Conservation (phyloP, 2,888 invertebrate genomes). For the Drosophila macrospina region DNA sequence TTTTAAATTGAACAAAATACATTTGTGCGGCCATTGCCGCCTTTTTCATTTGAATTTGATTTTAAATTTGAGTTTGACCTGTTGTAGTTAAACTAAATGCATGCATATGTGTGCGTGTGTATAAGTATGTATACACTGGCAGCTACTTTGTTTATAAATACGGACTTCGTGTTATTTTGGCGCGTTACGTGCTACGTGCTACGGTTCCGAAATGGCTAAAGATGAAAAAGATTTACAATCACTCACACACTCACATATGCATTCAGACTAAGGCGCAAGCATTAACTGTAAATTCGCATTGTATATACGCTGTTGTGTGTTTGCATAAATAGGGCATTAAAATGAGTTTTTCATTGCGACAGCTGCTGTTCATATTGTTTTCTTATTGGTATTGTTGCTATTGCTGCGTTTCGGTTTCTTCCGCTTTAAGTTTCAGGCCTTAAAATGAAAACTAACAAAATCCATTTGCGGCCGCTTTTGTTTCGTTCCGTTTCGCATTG, state of each 20-base stretch:
- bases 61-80: conserved; percentile 65
- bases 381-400: conserved; percentile 14
- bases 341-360: conserved; percentile 74
- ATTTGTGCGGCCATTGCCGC: conserved; percentile 29
- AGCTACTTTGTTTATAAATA: conserved; percentile 65
- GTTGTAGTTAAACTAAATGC: conserved; percentile 46
- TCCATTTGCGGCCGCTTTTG: conserved; percentile 64
- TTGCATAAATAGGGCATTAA: conserved; percentile 70
- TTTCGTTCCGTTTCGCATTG: conserved; percentile 48
- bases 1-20: conserved; percentile 46
- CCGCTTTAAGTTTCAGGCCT: conserved; percentile 33
- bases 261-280: conserved; percentile 20
- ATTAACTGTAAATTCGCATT: conserved; percentile 46
- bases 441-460: conserved; percentile 58
- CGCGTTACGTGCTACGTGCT: conserved; percentile 65
- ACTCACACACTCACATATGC: conserved; percentile 16
- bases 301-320: conserved; percentile 41
- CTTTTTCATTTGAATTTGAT: conserved; percentile 31
- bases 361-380: conserved; percentile 52
- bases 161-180: conserved; percentile 55
- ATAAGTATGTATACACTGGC: conserved; percentile 36
- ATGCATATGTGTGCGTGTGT: conserved; percentile 10
- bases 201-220: conserved; percentile 47
- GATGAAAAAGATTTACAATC: conserved; percentile 68
- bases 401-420: conserved; percentile 33